These are phyloP conservation scores for Phoxinus phoxinus DNA, from an alignment of 2,113 vertebrate species.

Conservation along the genomic window DNA sequence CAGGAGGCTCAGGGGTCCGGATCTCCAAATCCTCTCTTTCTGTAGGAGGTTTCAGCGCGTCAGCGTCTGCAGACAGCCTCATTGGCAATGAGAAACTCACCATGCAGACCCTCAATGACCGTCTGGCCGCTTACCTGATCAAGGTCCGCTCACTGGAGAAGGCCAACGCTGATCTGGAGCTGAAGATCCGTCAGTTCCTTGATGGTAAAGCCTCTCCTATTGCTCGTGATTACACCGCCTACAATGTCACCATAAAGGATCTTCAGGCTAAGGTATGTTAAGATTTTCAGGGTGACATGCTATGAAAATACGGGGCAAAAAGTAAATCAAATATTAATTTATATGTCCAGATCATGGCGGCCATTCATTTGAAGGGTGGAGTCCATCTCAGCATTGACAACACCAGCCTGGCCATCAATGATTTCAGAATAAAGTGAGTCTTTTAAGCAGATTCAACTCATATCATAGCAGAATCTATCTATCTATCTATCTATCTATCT, in stretches of 20 bases:
- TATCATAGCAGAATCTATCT: too few species aligned
- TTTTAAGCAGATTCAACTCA: neutral
- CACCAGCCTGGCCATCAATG: slow-evolving; percentile 76
- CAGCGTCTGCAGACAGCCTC: neutral
- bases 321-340: neutral
- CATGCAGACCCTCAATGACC: slow-evolving; percentile 68
- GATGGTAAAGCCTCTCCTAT: slow-evolving; percentile 45
- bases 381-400: slow-evolving; percentile 78
- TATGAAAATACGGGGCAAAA: neutral
- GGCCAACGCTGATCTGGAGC: slow-evolving; percentile 60
- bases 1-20: slow-evolving; percentile 37
- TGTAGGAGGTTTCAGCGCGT: neutral
- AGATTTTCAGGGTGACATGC: neutral
- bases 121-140: slow-evolving; percentile 62
- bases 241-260: slow-evolving; percentile 53
- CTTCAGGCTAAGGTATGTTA: slow-evolving; percentile 70
- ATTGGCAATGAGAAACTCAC: slow-evolving; percentile 57
- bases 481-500: too few species aligned
- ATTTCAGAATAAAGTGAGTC: slow-evolving; percentile 79
- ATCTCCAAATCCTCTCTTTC: slow-evolving; percentile 57
- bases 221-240: slow-evolving; percentile 45
- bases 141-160: slow-evolving; percentile 62
- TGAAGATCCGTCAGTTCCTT: slow-evolving; percentile 61
- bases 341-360: slow-evolving; percentile 66
- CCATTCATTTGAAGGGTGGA: slow-evolving; percentile 64